Evolutionary conservation across 2,113 vertebrate genomes (phyloP), one percentile per base, ranked within the genome.

Genomic region (Octodon degus): DNA sequence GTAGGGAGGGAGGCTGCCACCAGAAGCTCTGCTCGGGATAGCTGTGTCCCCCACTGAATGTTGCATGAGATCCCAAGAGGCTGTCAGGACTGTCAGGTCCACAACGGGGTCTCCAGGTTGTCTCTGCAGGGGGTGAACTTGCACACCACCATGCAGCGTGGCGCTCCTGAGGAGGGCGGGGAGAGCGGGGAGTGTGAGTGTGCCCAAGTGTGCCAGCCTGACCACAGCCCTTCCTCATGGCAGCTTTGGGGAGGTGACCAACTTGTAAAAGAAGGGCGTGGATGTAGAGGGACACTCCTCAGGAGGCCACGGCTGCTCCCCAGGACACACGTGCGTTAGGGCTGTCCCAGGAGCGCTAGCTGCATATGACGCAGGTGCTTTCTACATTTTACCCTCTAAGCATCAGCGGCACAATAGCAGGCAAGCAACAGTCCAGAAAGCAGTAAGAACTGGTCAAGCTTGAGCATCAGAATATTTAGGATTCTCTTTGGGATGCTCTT

Each of bases 21-120:
- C 63, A 24, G 91, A 86, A 92, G 74, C 24, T 55, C 65, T 96
- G 89, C 10, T 95, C 92, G 34, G 19, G 80, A 86, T 84, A 94
- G 86, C 30, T 86, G 86, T 30, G 37, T 58, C 97, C 82, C 4
- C 22, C 63, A n/a, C 58, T 30, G 70, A 93, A 95, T 47, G 20
- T 22, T 0, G 5, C 13, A 0, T 94, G 79, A 68, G 55, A 3
- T 72, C 32, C 43, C 89, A 93, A 92, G 79, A 83, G 62, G 55
- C 0, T 0, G 5, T 0, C 60, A 19, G 55, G 74, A 68, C 77
- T 85, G 37, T 70, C 60, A 79, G 19, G 12, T 0, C 0, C 50
- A 24, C 2, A 89, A 40, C 24, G 37, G 60, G n/a, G 43, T 80
- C 80, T 87, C 67, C 68, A 82, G 76, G 43, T 22, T 62, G 94